Evolutionary conservation across 2,113 vertebrate species (phyloP).

Genomic region (Microtus oregoni): DNA sequence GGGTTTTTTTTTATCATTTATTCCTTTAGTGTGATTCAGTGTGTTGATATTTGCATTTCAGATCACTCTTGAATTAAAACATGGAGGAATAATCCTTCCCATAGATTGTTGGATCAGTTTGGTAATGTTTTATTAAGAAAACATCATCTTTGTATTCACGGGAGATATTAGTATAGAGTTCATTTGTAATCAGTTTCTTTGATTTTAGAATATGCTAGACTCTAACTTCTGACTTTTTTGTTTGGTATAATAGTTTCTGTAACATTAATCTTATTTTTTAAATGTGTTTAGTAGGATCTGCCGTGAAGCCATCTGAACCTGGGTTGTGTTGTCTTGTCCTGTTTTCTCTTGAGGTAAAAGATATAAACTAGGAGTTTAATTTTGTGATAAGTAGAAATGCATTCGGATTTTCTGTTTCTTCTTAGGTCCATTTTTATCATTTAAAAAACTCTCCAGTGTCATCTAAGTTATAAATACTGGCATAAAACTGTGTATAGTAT

Average conservation of each 20-base stretch:
- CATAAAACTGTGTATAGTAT: background rate
- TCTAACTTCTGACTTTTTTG: background rate
- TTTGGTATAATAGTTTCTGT: slow-evolving; percentile 19
- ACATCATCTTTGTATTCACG: background rate
- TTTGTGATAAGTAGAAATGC: slow-evolving; percentile 6
- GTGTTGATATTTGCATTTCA: background rate
- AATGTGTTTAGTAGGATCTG: background rate
- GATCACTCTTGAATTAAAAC: background rate
- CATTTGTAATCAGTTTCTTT: slow-evolving; percentile 37
- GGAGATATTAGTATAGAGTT: background rate
- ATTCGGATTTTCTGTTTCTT: background rate
- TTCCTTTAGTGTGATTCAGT: background rate
- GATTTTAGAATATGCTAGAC: background rate
- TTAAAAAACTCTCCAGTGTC: background rate
- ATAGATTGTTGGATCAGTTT: background rate
- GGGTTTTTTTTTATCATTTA: background rate
- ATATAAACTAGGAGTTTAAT: background rate
- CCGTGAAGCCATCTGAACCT: background rate
- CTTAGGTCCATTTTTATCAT: background rate
- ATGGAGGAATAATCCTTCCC: background rate
- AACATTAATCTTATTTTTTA: slow-evolving; percentile 28
- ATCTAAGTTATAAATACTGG: background rate
- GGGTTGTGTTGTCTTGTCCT: background rate
- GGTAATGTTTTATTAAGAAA: background rate
- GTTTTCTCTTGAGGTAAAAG: background rate